phyloP scores from a whole-genome alignment of 37 sponge, comb jelly and placozoan species.

The Oopsacas minuta region DNA sequence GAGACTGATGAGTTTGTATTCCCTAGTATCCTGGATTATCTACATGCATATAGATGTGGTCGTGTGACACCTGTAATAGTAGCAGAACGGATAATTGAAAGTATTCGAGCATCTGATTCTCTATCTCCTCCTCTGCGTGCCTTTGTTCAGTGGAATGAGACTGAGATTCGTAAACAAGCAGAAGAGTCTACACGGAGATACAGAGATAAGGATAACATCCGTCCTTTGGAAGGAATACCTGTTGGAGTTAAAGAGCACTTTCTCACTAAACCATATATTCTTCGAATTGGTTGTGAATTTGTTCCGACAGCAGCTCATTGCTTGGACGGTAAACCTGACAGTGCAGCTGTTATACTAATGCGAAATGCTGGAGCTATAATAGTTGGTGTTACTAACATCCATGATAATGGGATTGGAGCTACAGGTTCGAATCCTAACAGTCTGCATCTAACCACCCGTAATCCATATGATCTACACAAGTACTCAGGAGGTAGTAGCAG shows the following conservation, averaged over 20 bases:
- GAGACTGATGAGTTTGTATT: background rate
- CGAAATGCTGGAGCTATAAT: slow-evolving; percentile 63
- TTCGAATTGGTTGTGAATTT: slow-evolving; percentile 31
- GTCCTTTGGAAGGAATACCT: slow-evolving; percentile 70
- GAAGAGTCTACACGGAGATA: slow-evolving; percentile 60
- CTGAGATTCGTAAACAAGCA: slow-evolving; percentile 48
- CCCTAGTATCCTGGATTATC: background rate
- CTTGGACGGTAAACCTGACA: slow-evolving; percentile 24
- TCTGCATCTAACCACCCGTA: slow-evolving; percentile 50
- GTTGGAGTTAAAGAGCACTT: slow-evolving; percentile 70
- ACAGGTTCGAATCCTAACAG: slow-evolving; percentile 74
- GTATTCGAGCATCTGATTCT: slow-evolving; percentile 35
- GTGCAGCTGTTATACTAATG: slow-evolving; percentile 38
- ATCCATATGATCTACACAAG: slow-evolving; percentile 61
- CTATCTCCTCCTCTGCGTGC: slow-evolving; percentile 47
- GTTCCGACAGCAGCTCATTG: slow-evolving; percentile 14
- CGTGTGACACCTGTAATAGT: background rate
- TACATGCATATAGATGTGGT: background rate
- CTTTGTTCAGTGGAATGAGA: slow-evolving; percentile 32
- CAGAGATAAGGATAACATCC: slow-evolving; percentile 49
- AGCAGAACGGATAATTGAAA: slow-evolving; percentile 26
- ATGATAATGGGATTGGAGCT: slow-evolving; percentile 73
- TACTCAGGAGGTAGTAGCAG: slow-evolving; percentile 80
- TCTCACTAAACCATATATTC: slow-evolving; percentile 40
- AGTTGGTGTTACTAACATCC: slow-evolving; percentile 76